Evolutionary conservation across 2,888 invertebrate species (phyloP).

Genomic region (Tetanocera ferruginea): DNA sequence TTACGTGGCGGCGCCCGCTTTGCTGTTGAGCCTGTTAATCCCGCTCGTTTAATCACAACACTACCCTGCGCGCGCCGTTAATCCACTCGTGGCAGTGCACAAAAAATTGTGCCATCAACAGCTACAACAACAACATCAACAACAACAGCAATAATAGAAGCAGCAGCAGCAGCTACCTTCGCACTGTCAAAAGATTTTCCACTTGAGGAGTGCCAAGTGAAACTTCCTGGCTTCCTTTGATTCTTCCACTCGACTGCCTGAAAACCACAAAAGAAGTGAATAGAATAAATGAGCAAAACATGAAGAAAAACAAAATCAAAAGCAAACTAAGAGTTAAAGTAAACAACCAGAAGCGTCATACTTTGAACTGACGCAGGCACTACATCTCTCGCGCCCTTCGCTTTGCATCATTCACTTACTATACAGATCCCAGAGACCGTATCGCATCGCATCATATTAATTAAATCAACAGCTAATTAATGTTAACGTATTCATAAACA

Average conservation of each 20-base stretch:
- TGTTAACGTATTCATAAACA: conserved; percentile 65
- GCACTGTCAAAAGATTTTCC: conserved; percentile 58
- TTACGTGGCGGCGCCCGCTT: background rate
- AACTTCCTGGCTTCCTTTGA: conserved; percentile 38
- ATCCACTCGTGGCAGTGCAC: background rate
- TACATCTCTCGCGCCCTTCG: conserved; percentile 8
- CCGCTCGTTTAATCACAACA: conserved; percentile 11
- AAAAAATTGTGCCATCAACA: conserved; percentile 15
- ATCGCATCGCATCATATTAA: conserved; percentile 55
- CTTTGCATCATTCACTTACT: background rate
- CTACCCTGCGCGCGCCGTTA: background rate
- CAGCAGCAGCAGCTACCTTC: background rate
- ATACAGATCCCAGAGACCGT: conserved; percentile 16
- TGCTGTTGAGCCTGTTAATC: conserved; percentile 5
- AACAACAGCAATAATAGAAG: conserved; percentile 16
- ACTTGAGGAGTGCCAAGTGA: conserved; percentile 60
- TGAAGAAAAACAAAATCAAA: conserved; percentile 2
- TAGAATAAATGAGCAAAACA: conserved; percentile 14
- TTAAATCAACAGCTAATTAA: conserved; percentile 68
- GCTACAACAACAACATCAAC: conserved; percentile 2
- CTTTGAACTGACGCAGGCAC: conserved; percentile 18
- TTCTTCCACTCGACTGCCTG: conserved; percentile 43
- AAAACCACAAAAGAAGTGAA: conserved; percentile 30
- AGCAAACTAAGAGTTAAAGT: conserved; percentile 1
- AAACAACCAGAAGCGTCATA: conserved; percentile 17